phyloP scores from a whole-genome alignment of 2,113 vertebrate species.

The Phoxinus phoxinus region DNA sequence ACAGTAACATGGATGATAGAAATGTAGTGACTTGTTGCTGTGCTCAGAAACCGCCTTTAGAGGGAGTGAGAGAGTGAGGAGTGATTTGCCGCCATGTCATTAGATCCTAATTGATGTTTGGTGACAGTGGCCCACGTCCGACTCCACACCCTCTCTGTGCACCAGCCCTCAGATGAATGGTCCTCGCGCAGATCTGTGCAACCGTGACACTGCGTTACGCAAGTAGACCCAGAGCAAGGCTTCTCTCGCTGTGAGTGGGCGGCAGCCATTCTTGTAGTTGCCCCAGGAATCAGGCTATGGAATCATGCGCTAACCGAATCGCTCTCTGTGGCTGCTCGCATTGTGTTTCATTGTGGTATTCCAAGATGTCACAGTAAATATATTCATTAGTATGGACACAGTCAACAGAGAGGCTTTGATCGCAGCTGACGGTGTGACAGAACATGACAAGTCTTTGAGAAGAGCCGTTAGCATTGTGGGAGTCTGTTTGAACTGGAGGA shows the following conservation, averaged over 20 bases:
- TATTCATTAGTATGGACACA: constrained; percentile 46
- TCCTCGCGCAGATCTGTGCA: constrained; percentile 52
- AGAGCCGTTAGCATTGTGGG: constrained; percentile 53
- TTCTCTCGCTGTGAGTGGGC: constrained; percentile 51
- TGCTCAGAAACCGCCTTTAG: constrained; percentile 61
- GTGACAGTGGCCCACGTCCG: constrained; percentile 65
- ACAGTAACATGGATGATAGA: background rate
- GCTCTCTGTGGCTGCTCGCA: background rate
- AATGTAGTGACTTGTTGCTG: constrained; percentile 35
- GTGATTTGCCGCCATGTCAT: constrained; percentile 49
- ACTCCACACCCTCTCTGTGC: constrained; percentile 54
- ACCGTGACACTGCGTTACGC: constrained; percentile 59
- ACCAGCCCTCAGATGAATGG: constrained; percentile 65
- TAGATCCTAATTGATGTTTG: constrained; percentile 65
- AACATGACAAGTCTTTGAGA: constrained; percentile 52
- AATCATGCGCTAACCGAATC: constrained; percentile 12
- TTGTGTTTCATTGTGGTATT: background rate
- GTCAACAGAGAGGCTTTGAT: constrained; percentile 44
- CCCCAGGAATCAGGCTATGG: constrained; percentile 9
- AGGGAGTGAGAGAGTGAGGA: constrained; percentile 68
- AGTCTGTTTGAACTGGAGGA: constrained; percentile 52
- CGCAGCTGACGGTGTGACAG: constrained; percentile 61
- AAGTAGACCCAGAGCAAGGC: constrained; percentile 48
- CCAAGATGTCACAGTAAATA: constrained; percentile 9
- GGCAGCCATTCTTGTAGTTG: constrained; percentile 18